phyloP scores from a whole-genome alignment of 1,140 invertebrate genomes.

The Drosophila micromelanica region DNA sequence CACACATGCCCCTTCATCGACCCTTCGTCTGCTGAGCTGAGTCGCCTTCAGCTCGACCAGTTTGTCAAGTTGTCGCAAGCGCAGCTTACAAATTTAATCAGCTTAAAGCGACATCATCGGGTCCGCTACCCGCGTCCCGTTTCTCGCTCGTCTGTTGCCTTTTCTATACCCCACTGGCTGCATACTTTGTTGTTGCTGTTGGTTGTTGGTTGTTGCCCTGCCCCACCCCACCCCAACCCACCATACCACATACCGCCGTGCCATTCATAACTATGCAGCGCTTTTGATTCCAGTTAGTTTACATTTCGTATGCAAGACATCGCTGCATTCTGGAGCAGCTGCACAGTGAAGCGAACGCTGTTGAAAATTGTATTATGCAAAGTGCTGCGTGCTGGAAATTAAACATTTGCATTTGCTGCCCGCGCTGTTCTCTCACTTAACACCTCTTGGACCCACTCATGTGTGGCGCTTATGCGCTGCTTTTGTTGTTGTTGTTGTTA shows the following conservation, averaged over 20 bases:
- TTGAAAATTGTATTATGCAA: conserved; percentile 48
- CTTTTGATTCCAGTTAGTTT: conserved; percentile 70
- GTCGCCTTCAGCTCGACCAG: conserved; percentile 52
- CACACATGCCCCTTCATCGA: conserved; percentile 13
- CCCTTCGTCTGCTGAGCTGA: conserved; percentile 4
- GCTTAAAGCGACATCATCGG: conserved; percentile 54
- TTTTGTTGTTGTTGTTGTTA: conserved; percentile 6
- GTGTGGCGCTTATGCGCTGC: conserved; percentile 57
- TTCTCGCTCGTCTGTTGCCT: conserved; percentile 11
- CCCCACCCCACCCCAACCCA: background rate
- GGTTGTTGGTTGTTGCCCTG: background rate
- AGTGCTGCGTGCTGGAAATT: conserved; percentile 36
- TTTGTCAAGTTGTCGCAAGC: conserved; percentile 70
- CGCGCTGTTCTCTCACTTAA: conserved; percentile 51
- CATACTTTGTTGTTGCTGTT: conserved; percentile 28
- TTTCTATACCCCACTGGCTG: conserved; percentile 61
- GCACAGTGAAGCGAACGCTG: conserved; percentile 53
- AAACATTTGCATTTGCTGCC: conserved; percentile 52
- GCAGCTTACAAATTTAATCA: conserved; percentile 79
- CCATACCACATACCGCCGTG: background rate
- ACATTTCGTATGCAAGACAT: conserved; percentile 74
- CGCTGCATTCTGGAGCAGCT: conserved; percentile 64
- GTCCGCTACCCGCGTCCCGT: background rate
- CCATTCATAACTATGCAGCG: conserved; percentile 75
- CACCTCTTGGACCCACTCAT: conserved; percentile 57